Base-by-base conservation (phyloP, 2,888 invertebrate species). In the Arge pagana region DNA sequence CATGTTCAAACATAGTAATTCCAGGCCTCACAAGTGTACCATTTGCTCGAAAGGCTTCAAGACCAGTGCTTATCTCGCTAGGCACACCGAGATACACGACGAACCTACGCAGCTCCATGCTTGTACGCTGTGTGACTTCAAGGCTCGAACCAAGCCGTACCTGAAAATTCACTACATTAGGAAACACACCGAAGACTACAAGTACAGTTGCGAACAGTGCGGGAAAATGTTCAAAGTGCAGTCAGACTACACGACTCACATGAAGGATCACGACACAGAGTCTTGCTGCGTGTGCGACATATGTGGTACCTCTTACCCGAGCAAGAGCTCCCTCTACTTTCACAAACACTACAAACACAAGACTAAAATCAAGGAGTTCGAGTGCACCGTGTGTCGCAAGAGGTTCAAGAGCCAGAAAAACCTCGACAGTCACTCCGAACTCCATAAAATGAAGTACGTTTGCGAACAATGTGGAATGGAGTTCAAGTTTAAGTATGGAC, bases 141-240 rank as follows among this genome's bases (percentile, higher is more conserved):
- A 70, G 35, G 72, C 73, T 1, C 64, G 64, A 23, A 68, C 68
- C 0, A 74, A 74, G 19, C 62, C 67, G 1, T 73, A 74, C 26
- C 54, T 74, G 8, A 74, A 73, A 54, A 66, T 68, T 21, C 73
- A 73, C 52, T 70, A 70, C 33, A 71, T 71, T 26, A 57, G 73
- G 21, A 69, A 65, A 21, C 73, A 73, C 57, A 72, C 72, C 0
- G 65, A 62, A 8, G 70, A 70, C 11, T 74, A 70, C 63, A 78
- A 80, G 40, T 85, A 82, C 55, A 81, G 81, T 0, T 83, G 83
- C 61, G 77, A 77, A 13, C 79, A 71, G 36, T 83, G 83, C 59
- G 80, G 78, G 1, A 83, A 82, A 62, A 70, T 77, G 7, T 83
- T 82, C 64, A 80, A 82, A 3, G 80, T 82, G 0, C 60, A 79